Evolutionary conservation across 30 jellyfish, hydroid and myxozoan genomes (phyloP).

Genomic region (Hydra vulgaris): DNA sequence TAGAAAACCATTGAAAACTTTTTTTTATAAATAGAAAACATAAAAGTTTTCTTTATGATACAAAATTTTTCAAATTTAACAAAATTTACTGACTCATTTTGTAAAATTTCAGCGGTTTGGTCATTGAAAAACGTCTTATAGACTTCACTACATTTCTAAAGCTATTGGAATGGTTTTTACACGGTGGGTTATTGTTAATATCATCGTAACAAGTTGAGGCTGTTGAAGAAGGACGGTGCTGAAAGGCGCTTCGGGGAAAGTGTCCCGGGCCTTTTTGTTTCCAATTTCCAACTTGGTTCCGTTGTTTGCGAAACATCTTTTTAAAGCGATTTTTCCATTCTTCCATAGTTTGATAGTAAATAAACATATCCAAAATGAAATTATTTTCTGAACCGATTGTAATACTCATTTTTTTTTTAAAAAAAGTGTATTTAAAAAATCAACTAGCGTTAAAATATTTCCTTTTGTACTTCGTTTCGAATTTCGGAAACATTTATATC

Average conservation of each 20-base stretch:
- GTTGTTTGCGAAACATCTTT: not conserved
- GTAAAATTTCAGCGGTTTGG: not conserved
- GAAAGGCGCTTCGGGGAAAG: not conserved
- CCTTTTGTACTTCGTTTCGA: too few relatives aligned
- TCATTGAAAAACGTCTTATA: not conserved
- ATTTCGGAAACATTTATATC: not conserved
- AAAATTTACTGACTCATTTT: not conserved
- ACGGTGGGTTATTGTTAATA: not conserved
- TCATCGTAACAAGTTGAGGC: not conserved
- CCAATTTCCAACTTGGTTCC: not conserved
- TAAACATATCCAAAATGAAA: conserved; percentile 12
- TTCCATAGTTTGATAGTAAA: conserved; percentile 5
- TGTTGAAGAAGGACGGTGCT: not conserved
- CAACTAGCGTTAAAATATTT: too few relatives aligned
- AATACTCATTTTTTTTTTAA: conserved; percentile 15
- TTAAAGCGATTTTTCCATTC: conserved; percentile 14
- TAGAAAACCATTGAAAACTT: too few relatives aligned
- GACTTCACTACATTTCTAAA: not conserved
- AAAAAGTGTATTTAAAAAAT: not conserved
- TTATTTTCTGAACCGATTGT: conserved; percentile 25
- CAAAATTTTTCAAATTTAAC: too few relatives aligned
- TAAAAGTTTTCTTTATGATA: too few relatives aligned
- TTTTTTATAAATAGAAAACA: too few relatives aligned
- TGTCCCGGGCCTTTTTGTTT: not conserved
- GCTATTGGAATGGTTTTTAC: not conserved